Percentiles rank a stretch among this genome's conserved stretches.
These are phyloP conservation scores for Hyles euphorbiae DNA, from an alignment of 1,140 invertebrate species.

Conservation along the genomic window DNA sequence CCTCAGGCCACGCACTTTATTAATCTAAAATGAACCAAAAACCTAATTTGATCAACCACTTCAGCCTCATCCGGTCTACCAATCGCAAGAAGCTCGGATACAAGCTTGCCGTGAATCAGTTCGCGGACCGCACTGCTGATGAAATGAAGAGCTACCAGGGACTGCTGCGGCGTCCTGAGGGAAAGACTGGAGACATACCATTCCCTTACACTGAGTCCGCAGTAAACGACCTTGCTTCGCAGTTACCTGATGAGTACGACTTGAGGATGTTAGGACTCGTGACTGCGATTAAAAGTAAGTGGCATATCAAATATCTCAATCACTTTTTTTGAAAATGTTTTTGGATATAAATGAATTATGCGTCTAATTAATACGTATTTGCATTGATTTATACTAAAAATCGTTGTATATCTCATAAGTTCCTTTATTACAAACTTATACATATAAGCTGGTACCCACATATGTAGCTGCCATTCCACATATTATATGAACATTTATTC, in stretches of 20 bases:
- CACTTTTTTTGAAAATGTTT: too few species aligned
- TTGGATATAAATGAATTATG: too few species aligned
- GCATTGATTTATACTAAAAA: too few species aligned
- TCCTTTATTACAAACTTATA: too few species aligned
- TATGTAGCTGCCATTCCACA: too few species aligned
- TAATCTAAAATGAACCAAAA: too few species aligned
- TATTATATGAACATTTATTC: too few species aligned
- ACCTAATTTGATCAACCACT: slow-evolving; percentile 2
- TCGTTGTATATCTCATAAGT: too few species aligned
- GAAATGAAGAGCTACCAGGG: slow-evolving; percentile 45
- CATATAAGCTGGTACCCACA: too few species aligned
- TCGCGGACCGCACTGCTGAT: slow-evolving; percentile 46
- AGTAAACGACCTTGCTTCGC: slow-evolving; percentile 31
- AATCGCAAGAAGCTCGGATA: slow-evolving; percentile 42
- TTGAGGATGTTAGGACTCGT: slow-evolving; percentile 92
- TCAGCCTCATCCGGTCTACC: slow-evolving; percentile 27
- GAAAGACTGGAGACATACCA: slow-evolving; percentile 76
- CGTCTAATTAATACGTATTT: too few species aligned
- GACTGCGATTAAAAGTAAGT: slow-evolving; percentile 90
- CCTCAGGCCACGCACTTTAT: too few species aligned
- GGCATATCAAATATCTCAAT: neutral
- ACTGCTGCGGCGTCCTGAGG: slow-evolving; percentile 25
- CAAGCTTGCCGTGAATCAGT: slow-evolving; percentile 47
- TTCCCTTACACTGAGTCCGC: slow-evolving; percentile 79
- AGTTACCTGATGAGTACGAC: slow-evolving; percentile 86